These are phyloP conservation scores for Eremophila alpestris DNA, from an alignment of 2,797 vertebrate species.

Conservation along the genomic window DNA sequence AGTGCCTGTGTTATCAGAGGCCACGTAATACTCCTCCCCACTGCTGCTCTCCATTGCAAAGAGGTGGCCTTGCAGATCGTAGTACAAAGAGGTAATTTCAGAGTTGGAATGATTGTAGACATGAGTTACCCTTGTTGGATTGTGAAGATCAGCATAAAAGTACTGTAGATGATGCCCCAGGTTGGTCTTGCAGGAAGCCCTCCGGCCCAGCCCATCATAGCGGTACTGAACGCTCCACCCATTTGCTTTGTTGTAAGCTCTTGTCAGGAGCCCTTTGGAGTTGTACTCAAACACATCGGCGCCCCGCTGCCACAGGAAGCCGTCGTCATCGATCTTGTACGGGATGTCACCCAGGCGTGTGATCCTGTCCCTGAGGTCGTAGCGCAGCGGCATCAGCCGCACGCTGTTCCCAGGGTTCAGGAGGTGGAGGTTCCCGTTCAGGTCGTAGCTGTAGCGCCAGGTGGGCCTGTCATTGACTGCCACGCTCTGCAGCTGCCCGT, in stretches of 20 bases:
- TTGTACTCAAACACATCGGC: constrained; percentile 96
- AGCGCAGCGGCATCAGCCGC: constrained; percentile 92
- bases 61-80: constrained; percentile 97
- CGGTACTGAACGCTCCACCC: constrained; percentile 97
- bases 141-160: constrained; percentile 97
- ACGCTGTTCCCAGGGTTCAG: constrained; percentile 94
- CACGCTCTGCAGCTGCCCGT: constrained; percentile 95
- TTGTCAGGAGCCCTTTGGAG: constrained; percentile 93
- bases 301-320: constrained; percentile 93
- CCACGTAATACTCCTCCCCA: constrained; percentile 97
- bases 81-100: constrained; percentile 96
- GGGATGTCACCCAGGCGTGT: constrained; percentile 95
- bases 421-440: constrained; percentile 96
- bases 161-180: constrained; percentile 97
- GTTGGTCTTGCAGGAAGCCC: constrained; percentile 94
- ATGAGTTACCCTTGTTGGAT: constrained; percentile 92
- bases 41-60: constrained; percentile 99
- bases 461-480: constrained; percentile 94
- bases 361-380: constrained; percentile 95
- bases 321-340: constrained; percentile 95
- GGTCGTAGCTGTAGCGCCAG: constrained; percentile 98
- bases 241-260: constrained; percentile 92
- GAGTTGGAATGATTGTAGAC: constrained; percentile 99
- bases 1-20: constrained; percentile 98
- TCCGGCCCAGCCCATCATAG: constrained; percentile 92